Evolutionary conservation across 1,140 invertebrate genomes (phyloP).

Genomic region (Drosophila erecta): DNA sequence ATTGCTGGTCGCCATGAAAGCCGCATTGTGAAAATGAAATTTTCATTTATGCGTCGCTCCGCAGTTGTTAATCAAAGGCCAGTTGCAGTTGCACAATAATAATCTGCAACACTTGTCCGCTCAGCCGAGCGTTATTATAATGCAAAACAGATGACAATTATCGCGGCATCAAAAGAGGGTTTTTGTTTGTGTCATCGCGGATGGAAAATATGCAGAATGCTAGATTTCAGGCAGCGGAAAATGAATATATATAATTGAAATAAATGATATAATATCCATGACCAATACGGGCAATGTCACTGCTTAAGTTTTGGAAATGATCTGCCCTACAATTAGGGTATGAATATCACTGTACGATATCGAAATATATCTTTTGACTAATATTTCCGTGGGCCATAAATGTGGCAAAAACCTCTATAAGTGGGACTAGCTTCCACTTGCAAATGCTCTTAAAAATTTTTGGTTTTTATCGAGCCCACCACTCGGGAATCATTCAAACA

Average conservation of each 20-base stretch:
- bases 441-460: slow-evolving; percentile 1
- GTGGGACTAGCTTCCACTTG: not conserved
- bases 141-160: slow-evolving; percentile 60
- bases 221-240: no score
- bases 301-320: no score
- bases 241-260: no score
- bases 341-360: no score
- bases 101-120: slow-evolving; percentile 42
- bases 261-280: no score
- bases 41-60: slow-evolving; percentile 48
- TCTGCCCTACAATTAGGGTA: no score
- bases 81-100: slow-evolving; percentile 38
- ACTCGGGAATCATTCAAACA: slow-evolving; percentile 49
- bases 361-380: no score
- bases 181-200: slow-evolving; percentile 2
- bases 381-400: no score
- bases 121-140: slow-evolving; percentile 40
- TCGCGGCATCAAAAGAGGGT: slow-evolving; percentile 28
- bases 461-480: not conserved
- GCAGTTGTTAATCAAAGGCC: slow-evolving; percentile 31
- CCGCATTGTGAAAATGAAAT: slow-evolving; percentile 59
- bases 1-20: slow-evolving; percentile 61
- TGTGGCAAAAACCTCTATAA: no score
- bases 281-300: no score
- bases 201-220: slow-evolving; percentile 2